These are phyloP conservation scores for Amazona vittata DNA, from an alignment of 2,113 vertebrate genomes.

Conservation along the genomic window DNA sequence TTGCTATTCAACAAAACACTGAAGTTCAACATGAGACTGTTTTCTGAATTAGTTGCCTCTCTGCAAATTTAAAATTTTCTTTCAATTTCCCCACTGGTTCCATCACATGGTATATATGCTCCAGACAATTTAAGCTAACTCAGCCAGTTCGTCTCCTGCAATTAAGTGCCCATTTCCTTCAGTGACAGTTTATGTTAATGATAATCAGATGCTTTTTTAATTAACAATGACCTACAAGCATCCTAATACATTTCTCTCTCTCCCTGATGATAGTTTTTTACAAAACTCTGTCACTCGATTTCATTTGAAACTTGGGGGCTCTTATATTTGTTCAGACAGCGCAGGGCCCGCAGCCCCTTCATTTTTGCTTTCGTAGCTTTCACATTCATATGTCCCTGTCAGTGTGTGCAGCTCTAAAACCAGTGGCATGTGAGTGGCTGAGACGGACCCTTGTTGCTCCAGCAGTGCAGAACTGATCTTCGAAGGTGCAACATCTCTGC, in stretches of 20 bases:
- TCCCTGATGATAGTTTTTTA: neutral
- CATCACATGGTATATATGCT: neutral
- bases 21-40: neutral
- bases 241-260: slow-evolving; percentile 35
- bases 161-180: slow-evolving; percentile 47
- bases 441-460: neutral
- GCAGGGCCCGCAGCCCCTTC: neutral
- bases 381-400: neutral
- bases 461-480: neutral
- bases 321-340: slow-evolving; percentile 23
- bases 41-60: neutral
- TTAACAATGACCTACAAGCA: slow-evolving; percentile 62
- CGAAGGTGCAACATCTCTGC: neutral
- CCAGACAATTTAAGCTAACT: slow-evolving; percentile 37
- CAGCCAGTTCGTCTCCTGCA: slow-evolving; percentile 28
- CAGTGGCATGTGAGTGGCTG: no score
- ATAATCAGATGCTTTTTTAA: slow-evolving; percentile 65
- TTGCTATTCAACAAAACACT: neutral
- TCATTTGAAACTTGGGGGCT: neutral
- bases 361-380: neutral
- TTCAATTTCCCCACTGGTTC: slow-evolving; percentile 28
- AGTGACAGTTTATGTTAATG: slow-evolving; percentile 61
- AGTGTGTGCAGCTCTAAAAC: neutral
- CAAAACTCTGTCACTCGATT: neutral
- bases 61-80: slow-evolving; percentile 15